Conservation (phyloP, 2,113 vertebrate genomes). For the Tautogolabrus adspersus region DNA sequence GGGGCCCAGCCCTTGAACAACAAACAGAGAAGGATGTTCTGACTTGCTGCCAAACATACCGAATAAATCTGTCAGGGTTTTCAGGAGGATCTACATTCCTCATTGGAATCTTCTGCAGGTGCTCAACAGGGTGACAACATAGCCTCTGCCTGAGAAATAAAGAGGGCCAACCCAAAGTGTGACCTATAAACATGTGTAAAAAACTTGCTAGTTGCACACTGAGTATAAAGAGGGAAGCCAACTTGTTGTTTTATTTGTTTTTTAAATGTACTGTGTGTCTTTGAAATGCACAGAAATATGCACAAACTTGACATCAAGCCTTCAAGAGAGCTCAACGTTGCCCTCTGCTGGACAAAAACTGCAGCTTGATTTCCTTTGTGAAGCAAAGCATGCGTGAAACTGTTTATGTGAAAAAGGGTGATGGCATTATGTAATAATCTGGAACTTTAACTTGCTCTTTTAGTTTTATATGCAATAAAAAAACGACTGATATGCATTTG, state of each 20-base stretch:
- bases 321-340: conserved; percentile 16
- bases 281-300: too few relatives aligned
- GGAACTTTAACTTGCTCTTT: background rate
- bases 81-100: conserved; percentile 61
- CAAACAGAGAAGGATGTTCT: conserved; percentile 28
- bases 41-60: conserved; percentile 37
- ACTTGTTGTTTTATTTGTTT: background rate
- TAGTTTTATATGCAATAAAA: background rate
- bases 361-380: background rate
- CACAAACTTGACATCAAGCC: background rate
- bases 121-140: conserved; percentile 1
- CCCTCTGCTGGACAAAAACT: conserved; percentile 65
- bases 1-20: conserved; percentile 35
- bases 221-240: background rate
- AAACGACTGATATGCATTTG: background rate
- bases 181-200: background rate
- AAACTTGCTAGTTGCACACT: background rate
- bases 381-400: background rate
- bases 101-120: conserved; percentile 18
- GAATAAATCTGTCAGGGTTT: conserved; percentile 17
- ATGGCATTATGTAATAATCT: background rate
- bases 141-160: conserved; percentile 1
- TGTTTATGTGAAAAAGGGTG: background rate
- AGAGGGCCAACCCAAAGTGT: background rate
- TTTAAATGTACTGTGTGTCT: background rate